phyloP scores from a whole-genome alignment of 2,113 vertebrate species.

The Globicephala melas region DNA sequence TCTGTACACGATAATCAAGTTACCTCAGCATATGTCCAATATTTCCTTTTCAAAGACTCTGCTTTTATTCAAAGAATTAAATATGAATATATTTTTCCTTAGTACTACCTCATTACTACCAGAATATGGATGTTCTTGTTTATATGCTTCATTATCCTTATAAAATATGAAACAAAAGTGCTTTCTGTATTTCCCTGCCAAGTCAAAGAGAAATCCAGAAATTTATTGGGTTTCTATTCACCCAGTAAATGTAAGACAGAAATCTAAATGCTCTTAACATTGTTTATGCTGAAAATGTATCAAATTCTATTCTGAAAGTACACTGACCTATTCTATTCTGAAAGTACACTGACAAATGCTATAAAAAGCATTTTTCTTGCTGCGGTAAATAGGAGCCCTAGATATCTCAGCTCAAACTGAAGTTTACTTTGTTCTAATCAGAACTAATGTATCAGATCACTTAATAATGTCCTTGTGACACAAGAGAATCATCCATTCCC shows the following conservation, averaged over 20 bases:
- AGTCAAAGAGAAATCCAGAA: background rate
- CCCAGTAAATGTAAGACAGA: constrained; percentile 44
- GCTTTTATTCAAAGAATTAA: background rate
- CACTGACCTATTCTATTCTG: constrained; percentile 62
- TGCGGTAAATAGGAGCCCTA: constrained; percentile 57
- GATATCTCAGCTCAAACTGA: constrained; percentile 65
- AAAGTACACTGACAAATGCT: constrained; percentile 68
- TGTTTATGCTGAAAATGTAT: constrained; percentile 68
- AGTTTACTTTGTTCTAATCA: constrained; percentile 73
- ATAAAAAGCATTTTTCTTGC: constrained; percentile 67
- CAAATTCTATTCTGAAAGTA: constrained; percentile 67
- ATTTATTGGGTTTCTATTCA: constrained; percentile 50
- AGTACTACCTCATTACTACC: background rate
- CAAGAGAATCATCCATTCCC: constrained; percentile 40
- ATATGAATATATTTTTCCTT: background rate
- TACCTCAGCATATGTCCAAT: background rate
- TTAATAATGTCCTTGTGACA: constrained; percentile 52
- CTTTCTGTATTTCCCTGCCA: constrained; percentile 45
- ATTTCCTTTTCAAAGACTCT: background rate
- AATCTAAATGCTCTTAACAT: constrained; percentile 60
- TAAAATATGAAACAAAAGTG: constrained; percentile 39
- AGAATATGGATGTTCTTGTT: background rate
- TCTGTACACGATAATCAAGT: background rate
- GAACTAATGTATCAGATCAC: constrained; percentile 71
- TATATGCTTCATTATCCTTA: background rate